A percentile compares a stretch with the other conserved stretches of the same genome.
Evolutionary conservation across 2,113 vertebrate genomes (phyloP).

Genomic region (Euleptes europaea): DNA sequence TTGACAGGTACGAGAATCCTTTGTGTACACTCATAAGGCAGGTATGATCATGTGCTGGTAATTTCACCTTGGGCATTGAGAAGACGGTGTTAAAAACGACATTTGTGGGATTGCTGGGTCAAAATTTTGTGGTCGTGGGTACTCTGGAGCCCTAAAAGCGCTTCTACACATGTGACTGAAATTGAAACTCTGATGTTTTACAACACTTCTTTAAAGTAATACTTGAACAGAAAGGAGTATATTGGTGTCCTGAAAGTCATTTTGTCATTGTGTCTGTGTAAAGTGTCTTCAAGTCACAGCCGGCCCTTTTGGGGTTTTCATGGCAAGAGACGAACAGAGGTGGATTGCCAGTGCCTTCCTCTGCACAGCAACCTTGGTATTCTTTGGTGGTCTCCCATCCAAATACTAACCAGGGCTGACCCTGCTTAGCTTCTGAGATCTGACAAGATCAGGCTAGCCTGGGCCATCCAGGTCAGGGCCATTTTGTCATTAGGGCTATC

Average conservation of each 20-base stretch:
- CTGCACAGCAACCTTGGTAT: too few species aligned
- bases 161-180: background rate
- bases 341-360: too few species aligned
- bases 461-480: too few species aligned
- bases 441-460: too few species aligned
- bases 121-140: background rate
- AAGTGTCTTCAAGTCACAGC: too few species aligned
- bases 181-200: background rate
- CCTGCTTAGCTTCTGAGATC: too few species aligned
- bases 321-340: too few species aligned
- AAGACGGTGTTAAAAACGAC: background rate
- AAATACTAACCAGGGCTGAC: too few species aligned
- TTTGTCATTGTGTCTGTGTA: too few species aligned
- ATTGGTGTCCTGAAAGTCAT: background rate
- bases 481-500: background rate
- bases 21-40: background rate
- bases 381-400: too few species aligned
- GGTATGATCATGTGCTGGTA: constrained; percentile 39
- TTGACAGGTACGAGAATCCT: constrained; percentile 61
- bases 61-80: background rate
- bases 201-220: background rate
- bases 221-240: background rate
- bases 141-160: background rate
- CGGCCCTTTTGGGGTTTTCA: too few species aligned
- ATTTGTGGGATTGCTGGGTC: background rate